These are phyloP conservation scores for Cryptophagus acutangulus DNA, from an alignment of 2,888 invertebrate genomes.

Conservation along the genomic window DNA sequence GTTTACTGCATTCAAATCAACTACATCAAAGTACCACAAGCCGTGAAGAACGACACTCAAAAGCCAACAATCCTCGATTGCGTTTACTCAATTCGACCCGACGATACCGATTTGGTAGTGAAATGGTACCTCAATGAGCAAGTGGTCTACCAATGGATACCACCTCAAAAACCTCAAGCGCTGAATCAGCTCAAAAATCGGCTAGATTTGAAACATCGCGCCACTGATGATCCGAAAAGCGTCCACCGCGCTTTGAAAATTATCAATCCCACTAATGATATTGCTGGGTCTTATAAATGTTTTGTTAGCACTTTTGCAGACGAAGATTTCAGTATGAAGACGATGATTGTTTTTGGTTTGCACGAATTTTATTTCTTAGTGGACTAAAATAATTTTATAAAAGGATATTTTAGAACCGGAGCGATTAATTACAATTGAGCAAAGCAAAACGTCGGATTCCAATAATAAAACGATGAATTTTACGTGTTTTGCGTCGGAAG, in stretches of 20 bases:
- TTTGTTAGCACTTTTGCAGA: constrained; percentile 64
- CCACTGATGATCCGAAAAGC: constrained; percentile 62
- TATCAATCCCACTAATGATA: constrained; percentile 61
- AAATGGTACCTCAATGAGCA: constrained; percentile 71
- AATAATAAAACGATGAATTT: constrained; percentile 48
- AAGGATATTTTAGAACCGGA: constrained; percentile 41
- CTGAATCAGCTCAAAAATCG: constrained; percentile 54
- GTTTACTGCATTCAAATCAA: constrained; percentile 47
- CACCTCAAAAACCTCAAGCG: constrained; percentile 62
- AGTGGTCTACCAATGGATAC: constrained; percentile 78
- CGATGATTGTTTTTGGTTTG: constrained; percentile 65
- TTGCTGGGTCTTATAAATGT: constrained; percentile 70
- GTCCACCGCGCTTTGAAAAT: constrained; percentile 68
- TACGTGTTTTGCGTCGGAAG: constrained; percentile 46
- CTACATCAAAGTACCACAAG: constrained; percentile 44
- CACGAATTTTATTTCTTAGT: constrained; percentile 4
- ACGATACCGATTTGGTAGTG: constrained; percentile 65
- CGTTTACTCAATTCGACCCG: constrained; percentile 59
- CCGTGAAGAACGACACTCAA: constrained; percentile 43
- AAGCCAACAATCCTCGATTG: constrained; percentile 63
- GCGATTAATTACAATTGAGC: constrained; percentile 33
- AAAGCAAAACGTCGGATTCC: constrained; percentile 30
- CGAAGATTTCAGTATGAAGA: constrained; percentile 60
- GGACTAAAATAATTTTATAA: constrained; percentile 3
- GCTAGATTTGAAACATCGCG: constrained; percentile 61